Evolutionary conservation across 2,888 invertebrate genomes (phyloP).

Genomic region (Ichneumoninae sp.): DNA sequence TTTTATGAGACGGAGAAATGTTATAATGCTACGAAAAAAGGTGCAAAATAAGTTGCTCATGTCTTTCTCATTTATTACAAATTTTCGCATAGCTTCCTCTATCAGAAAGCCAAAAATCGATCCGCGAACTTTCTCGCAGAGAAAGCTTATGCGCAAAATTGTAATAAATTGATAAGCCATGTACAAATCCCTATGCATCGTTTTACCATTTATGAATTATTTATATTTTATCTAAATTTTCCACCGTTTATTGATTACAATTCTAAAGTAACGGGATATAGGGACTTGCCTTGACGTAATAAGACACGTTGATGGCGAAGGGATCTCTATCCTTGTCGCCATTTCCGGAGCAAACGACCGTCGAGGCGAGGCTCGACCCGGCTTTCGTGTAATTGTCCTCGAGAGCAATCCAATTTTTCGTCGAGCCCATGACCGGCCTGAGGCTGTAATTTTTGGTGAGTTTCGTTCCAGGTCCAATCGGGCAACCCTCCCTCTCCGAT

Average conservation of each 20-base stretch:
- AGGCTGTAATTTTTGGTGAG: slow-evolving; percentile 88
- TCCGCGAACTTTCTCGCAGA: too few relatives aligned
- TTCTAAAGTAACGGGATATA: background rate
- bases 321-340: slow-evolving; percentile 91
- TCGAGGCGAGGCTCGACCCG: slow-evolving; percentile 86
- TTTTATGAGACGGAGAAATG: too few relatives aligned
- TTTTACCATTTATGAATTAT: too few relatives aligned
- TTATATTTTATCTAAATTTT: background rate
- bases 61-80: too few relatives aligned
- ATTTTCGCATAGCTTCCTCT: too few relatives aligned
- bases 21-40: too few relatives aligned
- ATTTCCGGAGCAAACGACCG: slow-evolving; percentile 85
- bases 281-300: slow-evolving; percentile 91
- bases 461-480: slow-evolving; percentile 88
- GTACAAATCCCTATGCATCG: too few relatives aligned
- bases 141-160: too few relatives aligned
- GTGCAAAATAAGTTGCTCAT: too few relatives aligned
- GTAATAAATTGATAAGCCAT: too few relatives aligned
- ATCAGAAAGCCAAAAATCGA: too few relatives aligned
- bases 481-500: slow-evolving; percentile 88
- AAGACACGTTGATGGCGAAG: slow-evolving; percentile 96
- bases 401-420: slow-evolving; percentile 96
- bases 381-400: slow-evolving; percentile 91
- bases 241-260: background rate
- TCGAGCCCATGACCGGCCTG: slow-evolving; percentile 90